phyloP scores from a whole-genome alignment of 2,888 invertebrate genomes.

The Itoplectis maculator region DNA sequence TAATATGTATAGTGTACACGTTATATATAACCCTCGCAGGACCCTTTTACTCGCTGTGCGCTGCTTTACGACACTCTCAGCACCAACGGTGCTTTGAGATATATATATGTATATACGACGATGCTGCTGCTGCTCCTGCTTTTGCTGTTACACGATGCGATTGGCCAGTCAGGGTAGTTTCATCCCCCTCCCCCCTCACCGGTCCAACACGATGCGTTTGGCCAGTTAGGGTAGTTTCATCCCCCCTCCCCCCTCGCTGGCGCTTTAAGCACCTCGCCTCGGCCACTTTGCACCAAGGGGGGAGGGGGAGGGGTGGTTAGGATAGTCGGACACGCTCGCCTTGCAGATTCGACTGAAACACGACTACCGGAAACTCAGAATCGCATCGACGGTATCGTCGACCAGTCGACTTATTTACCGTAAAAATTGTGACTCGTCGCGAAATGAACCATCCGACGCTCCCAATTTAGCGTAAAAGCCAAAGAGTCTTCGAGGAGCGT shows the following conservation, averaged over 20 bases:
- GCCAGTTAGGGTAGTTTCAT: slow-evolving; percentile 38
- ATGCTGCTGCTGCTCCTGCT: background rate
- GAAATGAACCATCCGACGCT: background rate
- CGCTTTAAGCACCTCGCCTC: slow-evolving; percentile 44
- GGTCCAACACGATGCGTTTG: slow-evolving; percentile 12
- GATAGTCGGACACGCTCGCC: slow-evolving; percentile 13
- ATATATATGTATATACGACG: slow-evolving; percentile 14
- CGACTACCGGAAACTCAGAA: slow-evolving; percentile 33
- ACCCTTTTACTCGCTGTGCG: slow-evolving; percentile 47
- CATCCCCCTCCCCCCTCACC: too few species aligned
- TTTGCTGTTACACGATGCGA: slow-evolving; percentile 5
- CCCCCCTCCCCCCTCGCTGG: too few species aligned
- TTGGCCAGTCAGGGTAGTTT: slow-evolving; percentile 45
- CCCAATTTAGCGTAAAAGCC: background rate
- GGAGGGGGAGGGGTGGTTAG: too few species aligned
- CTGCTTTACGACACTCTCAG: slow-evolving; percentile 50
- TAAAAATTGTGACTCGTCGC: too few species aligned
- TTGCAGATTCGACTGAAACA: slow-evolving; percentile 31
- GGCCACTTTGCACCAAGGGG: slow-evolving; percentile 52
- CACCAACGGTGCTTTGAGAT: background rate
- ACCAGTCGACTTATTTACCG: too few species aligned
- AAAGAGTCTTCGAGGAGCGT: background rate
- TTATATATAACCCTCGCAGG: too few species aligned
- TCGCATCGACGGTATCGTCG: background rate
- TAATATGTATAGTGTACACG: too few species aligned